phyloP scores from a whole-genome alignment of 1,140 invertebrate species.

The Saccostrea glomerata region DNA sequence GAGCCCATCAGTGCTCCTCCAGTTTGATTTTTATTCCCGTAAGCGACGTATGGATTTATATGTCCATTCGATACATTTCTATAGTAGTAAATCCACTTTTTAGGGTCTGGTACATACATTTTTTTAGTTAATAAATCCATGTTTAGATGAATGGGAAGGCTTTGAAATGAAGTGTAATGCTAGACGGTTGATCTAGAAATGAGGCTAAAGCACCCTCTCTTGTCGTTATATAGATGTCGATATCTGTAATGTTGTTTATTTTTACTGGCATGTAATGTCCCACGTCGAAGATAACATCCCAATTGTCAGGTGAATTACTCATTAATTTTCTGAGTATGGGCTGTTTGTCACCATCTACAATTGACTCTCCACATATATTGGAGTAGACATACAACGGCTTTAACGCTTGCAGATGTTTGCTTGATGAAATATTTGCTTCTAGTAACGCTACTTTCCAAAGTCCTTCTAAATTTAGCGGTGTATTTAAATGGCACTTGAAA shows the following conservation, averaged over 20 bases:
- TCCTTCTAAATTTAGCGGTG: slow-evolving; percentile 46
- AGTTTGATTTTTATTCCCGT: slow-evolving; percentile 26
- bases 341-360: slow-evolving; percentile 50
- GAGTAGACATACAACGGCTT: slow-evolving; percentile 47
- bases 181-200: slow-evolving; percentile 53
- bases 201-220: slow-evolving; percentile 46
- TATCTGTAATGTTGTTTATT: slow-evolving; percentile 42
- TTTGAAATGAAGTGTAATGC: slow-evolving; percentile 59
- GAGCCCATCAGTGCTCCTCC: slow-evolving; percentile 44
- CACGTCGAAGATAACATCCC: slow-evolving; percentile 49
- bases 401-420: neutral
- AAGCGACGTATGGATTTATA: slow-evolving; percentile 34
- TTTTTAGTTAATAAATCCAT: slow-evolving; percentile 38
- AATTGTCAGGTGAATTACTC: slow-evolving; percentile 10
- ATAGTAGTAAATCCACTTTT: slow-evolving; percentile 50
- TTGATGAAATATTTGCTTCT: slow-evolving; percentile 38
- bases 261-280: slow-evolving; percentile 55
- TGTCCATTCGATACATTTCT: slow-evolving; percentile 43
- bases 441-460: slow-evolving; percentile 50
- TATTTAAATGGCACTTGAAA: slow-evolving; percentile 45
- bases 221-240: slow-evolving; percentile 59
- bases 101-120: slow-evolving; percentile 48
- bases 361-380: slow-evolving; percentile 50
- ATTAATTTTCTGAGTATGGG: slow-evolving; percentile 41
- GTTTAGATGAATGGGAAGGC: slow-evolving; percentile 54